Evolutionary conservation across 30 jellyfish, hydroid and myxozoan species (phyloP).

Genomic region (Morbakka virulenta): DNA sequence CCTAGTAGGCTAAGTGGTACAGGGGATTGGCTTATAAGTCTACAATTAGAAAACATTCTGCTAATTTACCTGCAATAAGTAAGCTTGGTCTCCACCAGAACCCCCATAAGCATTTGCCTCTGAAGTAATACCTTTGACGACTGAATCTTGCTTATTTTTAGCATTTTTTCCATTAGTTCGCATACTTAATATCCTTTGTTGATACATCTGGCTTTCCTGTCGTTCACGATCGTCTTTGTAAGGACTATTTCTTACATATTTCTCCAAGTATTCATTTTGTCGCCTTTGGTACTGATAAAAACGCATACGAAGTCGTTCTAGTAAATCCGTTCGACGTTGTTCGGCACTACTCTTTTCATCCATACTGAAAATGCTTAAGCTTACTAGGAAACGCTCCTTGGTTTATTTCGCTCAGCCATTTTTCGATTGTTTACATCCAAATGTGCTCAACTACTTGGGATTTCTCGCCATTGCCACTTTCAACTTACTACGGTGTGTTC

Average conservation of each 20-base stretch:
- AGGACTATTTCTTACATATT: slow-evolving; percentile 58
- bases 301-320: slow-evolving; percentile 84
- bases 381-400: not conserved
- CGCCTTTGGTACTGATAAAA: slow-evolving; percentile 75
- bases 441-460: not conserved
- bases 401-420: not conserved
- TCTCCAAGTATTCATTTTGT: slow-evolving; percentile 52
- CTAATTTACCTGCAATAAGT: slow-evolving; percentile 4
- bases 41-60: no score
- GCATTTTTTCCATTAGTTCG: slow-evolving; percentile 44
- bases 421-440: not conserved
- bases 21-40: no score
- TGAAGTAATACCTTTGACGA: not conserved
- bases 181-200: slow-evolving; percentile 61
- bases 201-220: slow-evolving; percentile 72
- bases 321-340: slow-evolving; percentile 75
- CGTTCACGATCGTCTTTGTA: slow-evolving; percentile 73
- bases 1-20: not conserved
- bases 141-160: not conserved
- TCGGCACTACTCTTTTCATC: slow-evolving; percentile 5
- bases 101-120: not conserved
- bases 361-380: not conserved
- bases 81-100: slow-evolving; percentile 12
- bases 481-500: not conserved
- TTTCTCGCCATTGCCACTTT: not conserved